Base-by-base conservation (phyloP, 37 sponge, comb jelly and placozoan species). In the Chondrosia reniformis region DNA sequence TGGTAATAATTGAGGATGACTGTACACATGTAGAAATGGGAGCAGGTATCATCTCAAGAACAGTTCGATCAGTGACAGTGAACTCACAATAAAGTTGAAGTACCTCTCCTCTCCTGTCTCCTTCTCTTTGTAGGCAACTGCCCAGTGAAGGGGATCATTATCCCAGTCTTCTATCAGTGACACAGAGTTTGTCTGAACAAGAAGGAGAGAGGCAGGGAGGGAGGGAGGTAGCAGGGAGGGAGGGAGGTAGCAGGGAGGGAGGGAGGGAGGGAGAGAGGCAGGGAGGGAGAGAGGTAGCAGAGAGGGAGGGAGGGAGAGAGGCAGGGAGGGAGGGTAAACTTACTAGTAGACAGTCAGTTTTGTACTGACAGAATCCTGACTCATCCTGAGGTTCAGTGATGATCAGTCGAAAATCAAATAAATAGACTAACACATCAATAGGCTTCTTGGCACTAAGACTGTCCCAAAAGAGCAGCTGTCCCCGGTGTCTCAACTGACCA, bases 351-450 rank as follows among this genome's bases (percentile, higher is more conserved):
- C 66, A 64, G 55, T 59, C 86, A 17, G 63, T 40, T 37, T 81
- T 64, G 69, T 69, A 81, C 8, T 76, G 55, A 54, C 52, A 86
- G 77, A 80, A 86, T 3, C 86, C 86, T 45, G 80, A 81, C 21
- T 22, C 21, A 39, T 86, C 67, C 9, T 63, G 55, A 21, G 81
- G 72, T 0, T 46, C 34, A 5, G 86, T 54, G 1, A 86, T 33
- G 33, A 86, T 43, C 49, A 86, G 76, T 2, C 77, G 81, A 32
- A 80, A 81, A 63, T 86, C 86, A 57, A 86, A 81, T 24, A 86
- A 82, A 42, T 72, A 86, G 34, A 86, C 82, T n/a, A 81, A 82
- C 21, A 57, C 82, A 3, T 40, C 80, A 63, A 28, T 25, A 37
- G 38, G 72, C 4, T 33, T 40, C 17, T 27, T 32, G 43, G 8